Conservation (phyloP, 2,113 vertebrate species). For the Zosterops japonicus region DNA sequence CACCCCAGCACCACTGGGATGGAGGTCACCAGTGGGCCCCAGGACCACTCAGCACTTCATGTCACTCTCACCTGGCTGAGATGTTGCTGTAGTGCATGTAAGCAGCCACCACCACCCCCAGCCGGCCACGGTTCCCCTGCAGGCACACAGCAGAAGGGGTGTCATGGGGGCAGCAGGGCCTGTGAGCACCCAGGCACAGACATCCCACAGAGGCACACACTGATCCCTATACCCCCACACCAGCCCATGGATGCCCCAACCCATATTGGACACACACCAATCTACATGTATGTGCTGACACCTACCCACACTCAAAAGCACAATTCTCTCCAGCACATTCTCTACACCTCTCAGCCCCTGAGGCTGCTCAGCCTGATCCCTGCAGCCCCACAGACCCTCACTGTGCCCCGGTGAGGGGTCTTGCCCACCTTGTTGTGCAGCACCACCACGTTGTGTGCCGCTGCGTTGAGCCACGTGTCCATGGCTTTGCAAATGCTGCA, state of each 20-base stretch:
- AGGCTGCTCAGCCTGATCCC: background rate
- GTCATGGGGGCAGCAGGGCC: background rate
- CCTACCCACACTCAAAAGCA: background rate
- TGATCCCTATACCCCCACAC: accelerated
- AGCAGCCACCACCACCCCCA: conserved; percentile 93
- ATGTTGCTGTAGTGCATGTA: conserved; percentile 99
- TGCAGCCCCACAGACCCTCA: accelerated
- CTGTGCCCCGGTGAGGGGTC: accelerated
- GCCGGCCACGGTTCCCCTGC: conserved; percentile 93
- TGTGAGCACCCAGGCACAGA: background rate
- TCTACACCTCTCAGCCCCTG: background rate
- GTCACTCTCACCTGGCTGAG: conserved; percentile 88
- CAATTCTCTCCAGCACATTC: background rate
- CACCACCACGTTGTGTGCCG: conserved; percentile 90
- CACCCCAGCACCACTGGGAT: background rate
- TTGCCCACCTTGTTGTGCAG: conserved; percentile 91
- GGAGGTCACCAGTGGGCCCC: background rate
- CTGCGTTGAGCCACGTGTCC: conserved; percentile 94
- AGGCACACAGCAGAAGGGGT: conserved; percentile 9
- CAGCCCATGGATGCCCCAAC: accelerated
- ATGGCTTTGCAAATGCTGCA: conserved; percentile 99
- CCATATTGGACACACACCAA: background rate
- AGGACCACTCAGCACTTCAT: accelerated
- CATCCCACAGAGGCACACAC: accelerated
- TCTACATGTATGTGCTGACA: accelerated